Conservation (phyloP, 1,140 invertebrate species). For the Leguminivora glycinivorella region DNA sequence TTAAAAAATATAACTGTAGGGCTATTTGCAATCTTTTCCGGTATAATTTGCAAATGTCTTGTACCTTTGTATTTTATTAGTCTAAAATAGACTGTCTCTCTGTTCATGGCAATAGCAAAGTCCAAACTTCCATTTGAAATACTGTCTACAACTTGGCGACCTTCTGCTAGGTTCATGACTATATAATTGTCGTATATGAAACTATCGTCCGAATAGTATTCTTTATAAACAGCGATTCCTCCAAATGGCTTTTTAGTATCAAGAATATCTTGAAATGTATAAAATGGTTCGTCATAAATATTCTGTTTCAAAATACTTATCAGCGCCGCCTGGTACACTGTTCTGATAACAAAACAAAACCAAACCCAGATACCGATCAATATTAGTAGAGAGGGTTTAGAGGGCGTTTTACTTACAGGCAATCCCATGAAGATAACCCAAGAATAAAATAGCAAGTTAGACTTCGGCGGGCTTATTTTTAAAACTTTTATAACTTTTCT, state of each 20-base stretch:
- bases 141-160: slow-evolving; percentile 37
- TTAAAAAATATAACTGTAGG: slow-evolving; percentile 59
- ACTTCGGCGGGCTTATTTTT: slow-evolving; percentile 41
- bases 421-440: slow-evolving; percentile 55
- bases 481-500: slow-evolving; percentile 39
- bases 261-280: slow-evolving; percentile 43
- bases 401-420: slow-evolving; percentile 46
- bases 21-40: slow-evolving; percentile 55
- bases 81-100: slow-evolving; percentile 48
- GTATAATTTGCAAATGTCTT: slow-evolving; percentile 52
- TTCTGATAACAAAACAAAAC: slow-evolving; percentile 55
- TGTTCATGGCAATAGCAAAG: slow-evolving; percentile 56
- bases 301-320: slow-evolving; percentile 47
- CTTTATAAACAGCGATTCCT: slow-evolving; percentile 43
- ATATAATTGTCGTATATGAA: slow-evolving; percentile 49
- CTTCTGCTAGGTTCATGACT: slow-evolving; percentile 36
- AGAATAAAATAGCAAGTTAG: slow-evolving; percentile 55
- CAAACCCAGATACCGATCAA: slow-evolving; percentile 54
- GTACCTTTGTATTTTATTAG: slow-evolving; percentile 41
- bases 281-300: slow-evolving; percentile 40
- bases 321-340: slow-evolving; percentile 53
- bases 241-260: slow-evolving; percentile 44
- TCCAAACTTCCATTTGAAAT: slow-evolving; percentile 45
- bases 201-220: slow-evolving; percentile 50
- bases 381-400: slow-evolving; percentile 38